Evolutionary conservation across 2,888 invertebrate species (phyloP), one percentile per base, ranked within the genome.

Genomic region (Epistrophella euchroma): DNA sequence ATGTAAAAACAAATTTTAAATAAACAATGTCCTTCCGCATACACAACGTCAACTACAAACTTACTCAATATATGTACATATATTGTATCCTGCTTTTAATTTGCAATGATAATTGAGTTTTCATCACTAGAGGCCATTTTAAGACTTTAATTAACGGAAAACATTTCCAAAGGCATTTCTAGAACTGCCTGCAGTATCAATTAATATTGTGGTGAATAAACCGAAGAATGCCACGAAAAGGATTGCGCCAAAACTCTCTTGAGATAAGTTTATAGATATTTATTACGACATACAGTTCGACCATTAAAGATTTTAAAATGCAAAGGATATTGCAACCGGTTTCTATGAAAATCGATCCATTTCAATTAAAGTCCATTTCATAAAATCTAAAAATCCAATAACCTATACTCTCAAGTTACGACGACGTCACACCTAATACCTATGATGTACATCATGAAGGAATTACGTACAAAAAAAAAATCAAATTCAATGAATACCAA

Each of bases 401-500:
- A 56, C 56, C 32, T 5, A 35, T 6, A 35, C 13, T 17, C 10
- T n/a, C n/a, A n/a, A n/a, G n/a, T n/a, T n/a, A n/a, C n/a, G n/a
- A n/a, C n/a, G n/a, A 4, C 2, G 2, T 17, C 55, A 17, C 17
- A 15, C 28, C 55, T 15, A 9, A 25, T 32, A 25, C 25, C 2
- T 25, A 25, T n/a, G 4, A 25, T 25, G 25, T 25, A 25, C 3
- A 4, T 32, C 11, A 25, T 9, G 25, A 15, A 52, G 52, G 3
- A 28, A 9, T 17, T 56, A 10, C 0, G 7, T 1, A 35, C 1
- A 25, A 3, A 35, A 40, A 60, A 13, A 45, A 22, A 28, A 17
- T 32, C 43, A 64, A 45, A 66, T 47, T 66, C 66, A 66, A 66
- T 66, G 66, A 66, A 66, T 66, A 47, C 17, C 17, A 66, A 47